A percentile compares a stretch with the other conserved stretches of the same genome.
phyloP scores from a whole-genome alignment of 2,888 invertebrate species.

The Agapostemon virescens region DNA sequence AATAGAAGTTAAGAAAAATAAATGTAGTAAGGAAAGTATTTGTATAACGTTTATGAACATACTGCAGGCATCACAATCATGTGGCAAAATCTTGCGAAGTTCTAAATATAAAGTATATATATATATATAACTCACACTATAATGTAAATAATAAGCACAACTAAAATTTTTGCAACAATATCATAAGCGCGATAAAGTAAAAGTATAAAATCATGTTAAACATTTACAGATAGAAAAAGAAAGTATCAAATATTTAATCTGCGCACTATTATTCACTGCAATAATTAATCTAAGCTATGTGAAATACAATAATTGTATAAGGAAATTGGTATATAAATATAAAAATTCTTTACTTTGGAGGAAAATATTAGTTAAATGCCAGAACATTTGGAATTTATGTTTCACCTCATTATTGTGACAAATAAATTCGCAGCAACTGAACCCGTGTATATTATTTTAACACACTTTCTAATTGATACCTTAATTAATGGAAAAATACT shows the following conservation, averaged over 20 bases:
- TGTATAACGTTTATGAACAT: slow-evolving; percentile 34
- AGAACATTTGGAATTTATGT: slow-evolving; percentile 41
- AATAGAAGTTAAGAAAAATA: slow-evolving; percentile 34
- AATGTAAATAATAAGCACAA: slow-evolving; percentile 29
- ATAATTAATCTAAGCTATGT: slow-evolving; percentile 25
- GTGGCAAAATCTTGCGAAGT: slow-evolving; percentile 37
- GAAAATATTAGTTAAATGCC: slow-evolving; percentile 45
- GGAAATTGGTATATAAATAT: slow-evolving; percentile 38
- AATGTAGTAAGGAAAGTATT: slow-evolving; percentile 36
- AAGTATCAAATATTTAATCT: slow-evolving; percentile 33
- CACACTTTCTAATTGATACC: slow-evolving; percentile 14
- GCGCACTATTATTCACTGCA: slow-evolving; percentile 41
- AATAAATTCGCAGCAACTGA: slow-evolving; percentile 28
- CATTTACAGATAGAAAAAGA: slow-evolving; percentile 37
- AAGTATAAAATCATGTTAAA: slow-evolving; percentile 25
- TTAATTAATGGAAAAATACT: slow-evolving; percentile 36
- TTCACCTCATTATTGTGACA: slow-evolving; percentile 32
- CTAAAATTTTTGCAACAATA: slow-evolving; percentile 22
- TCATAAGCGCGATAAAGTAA: slow-evolving; percentile 29
- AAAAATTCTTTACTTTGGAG: slow-evolving; percentile 25
- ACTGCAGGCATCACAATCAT: slow-evolving; percentile 25
- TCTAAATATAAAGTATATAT: slow-evolving; percentile 31
- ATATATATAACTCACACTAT: slow-evolving; percentile 1
- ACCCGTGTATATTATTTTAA: slow-evolving; percentile 14
- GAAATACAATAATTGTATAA: slow-evolving; percentile 46